Evolutionary conservation across 2,797 vertebrate species (phyloP), one percentile per base, ranked within the genome.

Genomic region (Aplochiton taeniatus): DNA sequence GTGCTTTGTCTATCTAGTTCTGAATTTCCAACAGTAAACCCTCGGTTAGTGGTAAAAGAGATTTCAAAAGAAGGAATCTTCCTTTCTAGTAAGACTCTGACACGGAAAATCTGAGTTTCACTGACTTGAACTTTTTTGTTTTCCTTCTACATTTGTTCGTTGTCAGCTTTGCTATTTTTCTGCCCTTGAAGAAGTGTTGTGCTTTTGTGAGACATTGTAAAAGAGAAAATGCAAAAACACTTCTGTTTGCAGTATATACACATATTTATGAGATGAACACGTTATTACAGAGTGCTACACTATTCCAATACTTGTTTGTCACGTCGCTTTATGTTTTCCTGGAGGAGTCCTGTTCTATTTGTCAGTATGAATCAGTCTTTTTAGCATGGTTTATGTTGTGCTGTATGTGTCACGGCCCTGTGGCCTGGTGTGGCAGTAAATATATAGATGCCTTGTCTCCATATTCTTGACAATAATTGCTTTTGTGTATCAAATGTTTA

Each of bases 401-500:
- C 70, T 66, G 64, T 75, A 65, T 69, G n/a, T n/a, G n/a, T n/a
- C n/a, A n/a, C n/a, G n/a, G n/a, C n/a, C n/a, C n/a, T n/a, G n/a
- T n/a, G n/a, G n/a, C n/a, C n/a, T n/a, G n/a, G n/a, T n/a, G n/a
- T n/a, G 67, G 69, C 66, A 65, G 66, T 70, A 71, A 63, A 68
- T 70, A 65, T 82, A 76, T 82, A 87, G 74, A 88, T 72, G 75
- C 78, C 74, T 75, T 83, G 31, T 31, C 31, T 31, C 31, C 31
- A 76, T 79, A 84, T 80, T 77, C 78, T 83, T 69, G 61, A 78
- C 64, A 76, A 65, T 19, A 68, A 83, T 77, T 74, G 80, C 83
- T 87, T 84, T 74, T 82, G 80, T 89, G 85, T 85, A 83, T 84
- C 78, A 74, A 76, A 82, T 11, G 31, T 77, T 82, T 64, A 58